Conservation (phyloP, 2,888 invertebrate species). For the Augochlorella aurata region DNA sequence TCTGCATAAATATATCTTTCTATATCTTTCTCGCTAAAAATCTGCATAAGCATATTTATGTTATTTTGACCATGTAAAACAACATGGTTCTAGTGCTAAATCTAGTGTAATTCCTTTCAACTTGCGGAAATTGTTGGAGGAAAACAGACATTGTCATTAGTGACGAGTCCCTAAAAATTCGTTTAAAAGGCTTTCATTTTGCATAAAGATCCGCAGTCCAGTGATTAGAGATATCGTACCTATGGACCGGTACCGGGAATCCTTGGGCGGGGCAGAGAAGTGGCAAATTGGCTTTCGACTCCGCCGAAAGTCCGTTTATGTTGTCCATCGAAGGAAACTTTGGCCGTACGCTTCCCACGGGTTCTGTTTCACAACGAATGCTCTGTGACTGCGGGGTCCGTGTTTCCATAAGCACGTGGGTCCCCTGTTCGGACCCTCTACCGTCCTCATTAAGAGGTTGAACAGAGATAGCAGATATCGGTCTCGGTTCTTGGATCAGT, state of each 20-base stretch:
- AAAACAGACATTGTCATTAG: too few species aligned
- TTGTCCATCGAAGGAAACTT: conserved; percentile 83
- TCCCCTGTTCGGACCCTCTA: conserved; percentile 42
- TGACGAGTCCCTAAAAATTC: too few species aligned
- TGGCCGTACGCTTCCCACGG: conserved; percentile 85
- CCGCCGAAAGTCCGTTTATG: conserved; percentile 74
- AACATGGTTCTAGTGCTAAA: too few species aligned
- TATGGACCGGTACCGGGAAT: conserved; percentile 85
- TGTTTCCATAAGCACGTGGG: conserved; percentile 23
- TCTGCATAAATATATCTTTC: too few species aligned
- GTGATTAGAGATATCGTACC: conserved; percentile 80
- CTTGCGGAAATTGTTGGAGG: too few species aligned
- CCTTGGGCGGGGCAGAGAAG: conserved; percentile 90
- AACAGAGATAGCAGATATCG: too few species aligned
- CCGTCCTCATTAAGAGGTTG: conserved; percentile 18
- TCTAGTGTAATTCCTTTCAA: too few species aligned
- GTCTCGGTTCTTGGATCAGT: too few species aligned
- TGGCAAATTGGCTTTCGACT: conserved; percentile 81
- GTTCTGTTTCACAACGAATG: conserved; percentile 80
- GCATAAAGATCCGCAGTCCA: background rate
- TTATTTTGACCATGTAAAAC: too few species aligned
- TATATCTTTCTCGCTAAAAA: too few species aligned
- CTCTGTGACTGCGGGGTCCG: conserved; percentile 23
- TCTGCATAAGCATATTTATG: too few species aligned
- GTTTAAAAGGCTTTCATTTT: too few species aligned